Evolutionary conservation across 1,140 invertebrate genomes (phyloP), one percentile per base, ranked within the genome.

Genomic region (Phymorhynchus buccinoides): DNA sequence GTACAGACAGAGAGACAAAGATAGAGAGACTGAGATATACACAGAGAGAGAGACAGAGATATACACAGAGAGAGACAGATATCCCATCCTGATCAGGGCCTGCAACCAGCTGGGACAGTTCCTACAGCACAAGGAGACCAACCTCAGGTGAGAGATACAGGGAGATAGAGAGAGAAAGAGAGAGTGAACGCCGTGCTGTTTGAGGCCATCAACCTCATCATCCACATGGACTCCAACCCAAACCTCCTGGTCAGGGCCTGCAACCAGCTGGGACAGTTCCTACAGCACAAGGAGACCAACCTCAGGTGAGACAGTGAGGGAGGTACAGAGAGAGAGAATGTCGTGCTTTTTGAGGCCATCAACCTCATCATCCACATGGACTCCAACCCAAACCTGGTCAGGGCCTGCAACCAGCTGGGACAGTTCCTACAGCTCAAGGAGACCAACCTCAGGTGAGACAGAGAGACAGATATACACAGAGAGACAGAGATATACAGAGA

Each of bases 321-420:
- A 99, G 86, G 98, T 98, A 79, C 99, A 99, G 93, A 99, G 99
- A 93, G 98, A 99, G 92, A n/a, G n/a, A n/a, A n/a, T n/a, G n/a
- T n/a, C n/a, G n/a, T 99, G 30, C 95, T 99, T 1, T 99, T 99
- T 95, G 99, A 99, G 95, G 99, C 99, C 32, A 99, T 99, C 91
- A 99, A 98, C 94, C 95, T 99, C 85, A 99, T 99, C 90, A 99
- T 99, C 91, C 99, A 99, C 92, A 99, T 99, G 94, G 99, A 99
- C 92, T 91, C 97, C 94, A 99, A 99, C 94, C 97, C 98, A 37
- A 98, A 98, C 94, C 94, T 99, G 90, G 99, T 99, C 30, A 95
- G 99, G 86, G 99, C 98, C 79, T 99, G 99, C 93, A 99, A 99
- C 94, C 99, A 99, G 92, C 95, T 99, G 79, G 99, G 99, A 12